Conservation (phyloP, 1,140 invertebrate genomes). For the Brachionus rotundiformis region DNA sequence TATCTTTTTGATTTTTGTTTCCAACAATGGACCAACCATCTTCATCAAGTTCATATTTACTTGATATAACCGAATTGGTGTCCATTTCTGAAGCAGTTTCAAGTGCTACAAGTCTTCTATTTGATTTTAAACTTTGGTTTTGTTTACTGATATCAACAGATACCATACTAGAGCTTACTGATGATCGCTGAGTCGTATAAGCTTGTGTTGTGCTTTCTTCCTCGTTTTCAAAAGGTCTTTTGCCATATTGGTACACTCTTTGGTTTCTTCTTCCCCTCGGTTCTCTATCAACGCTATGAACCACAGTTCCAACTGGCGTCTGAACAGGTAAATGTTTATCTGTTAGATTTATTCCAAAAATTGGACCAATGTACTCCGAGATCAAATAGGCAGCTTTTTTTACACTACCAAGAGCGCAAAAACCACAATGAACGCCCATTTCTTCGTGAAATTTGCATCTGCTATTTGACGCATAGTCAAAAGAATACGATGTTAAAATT, state of each 20-base stretch:
- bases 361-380: constrained; percentile 4
- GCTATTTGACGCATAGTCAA: constrained; percentile 34
- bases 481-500: not conserved
- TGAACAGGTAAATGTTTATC: not conserved
- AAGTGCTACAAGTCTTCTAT: constrained; percentile 2
- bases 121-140: not conserved
- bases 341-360: not conserved
- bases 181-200: not conserved
- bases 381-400: constrained; percentile 27
- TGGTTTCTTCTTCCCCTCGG: not conserved
- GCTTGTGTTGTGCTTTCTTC: not conserved
- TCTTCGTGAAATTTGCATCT: constrained; percentile 38
- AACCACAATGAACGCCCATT: not conserved
- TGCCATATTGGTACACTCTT: not conserved
- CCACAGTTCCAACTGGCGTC: not conserved
- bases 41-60: constrained; percentile 13
- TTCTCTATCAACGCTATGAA: not conserved
- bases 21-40: not conserved
- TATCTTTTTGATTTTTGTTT: not conserved
- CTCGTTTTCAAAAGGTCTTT: not conserved
- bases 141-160: not conserved
- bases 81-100: not conserved
- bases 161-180: not conserved
- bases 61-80: not conserved
- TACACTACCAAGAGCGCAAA: constrained; percentile 19